A percentile compares a stretch with the other conserved stretches of the same genome.
phyloP scores from a whole-genome alignment of 2,888 invertebrate genomes.

The Cephus runcator region DNA sequence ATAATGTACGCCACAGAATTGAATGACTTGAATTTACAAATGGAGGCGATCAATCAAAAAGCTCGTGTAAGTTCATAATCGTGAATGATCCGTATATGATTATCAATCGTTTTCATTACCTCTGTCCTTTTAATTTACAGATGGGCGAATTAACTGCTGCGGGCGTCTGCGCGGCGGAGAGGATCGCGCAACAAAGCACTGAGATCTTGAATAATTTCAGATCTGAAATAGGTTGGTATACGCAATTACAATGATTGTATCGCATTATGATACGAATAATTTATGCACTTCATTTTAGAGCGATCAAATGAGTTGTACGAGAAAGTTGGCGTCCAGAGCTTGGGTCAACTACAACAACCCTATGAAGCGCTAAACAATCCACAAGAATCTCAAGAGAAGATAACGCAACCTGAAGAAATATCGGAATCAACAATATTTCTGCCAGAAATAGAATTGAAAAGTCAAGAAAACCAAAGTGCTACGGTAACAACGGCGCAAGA shows the following conservation, averaged over 20 bases:
- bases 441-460: conserved; percentile 16
- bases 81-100: background rate
- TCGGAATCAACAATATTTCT: conserved; percentile 44
- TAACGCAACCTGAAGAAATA: conserved; percentile 44
- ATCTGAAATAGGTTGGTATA: conserved; percentile 49
- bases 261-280: too few species aligned
- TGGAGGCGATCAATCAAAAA: conserved; percentile 51
- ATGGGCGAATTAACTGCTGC: conserved; percentile 44
- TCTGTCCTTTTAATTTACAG: conserved; percentile 31
- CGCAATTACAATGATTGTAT: too few species aligned
- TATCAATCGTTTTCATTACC: background rate
- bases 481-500: too few species aligned
- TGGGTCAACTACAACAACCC: too few species aligned
- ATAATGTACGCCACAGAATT: conserved; percentile 41
- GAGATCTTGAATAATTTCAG: conserved; percentile 45
- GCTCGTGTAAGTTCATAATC: conserved; percentile 39
- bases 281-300: too few species aligned
- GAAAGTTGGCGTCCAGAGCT: too few species aligned
- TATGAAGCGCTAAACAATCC: too few species aligned
- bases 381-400: conserved; percentile 25
- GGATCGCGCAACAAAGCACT: conserved; percentile 44
- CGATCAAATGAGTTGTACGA: too few species aligned
- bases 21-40: conserved; percentile 58
- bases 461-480: background rate
- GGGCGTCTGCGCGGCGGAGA: conserved; percentile 51